Evolutionary conservation across 2,113 vertebrate genomes (phyloP).

Genomic region (Neodontobutis hainanensis): DNA sequence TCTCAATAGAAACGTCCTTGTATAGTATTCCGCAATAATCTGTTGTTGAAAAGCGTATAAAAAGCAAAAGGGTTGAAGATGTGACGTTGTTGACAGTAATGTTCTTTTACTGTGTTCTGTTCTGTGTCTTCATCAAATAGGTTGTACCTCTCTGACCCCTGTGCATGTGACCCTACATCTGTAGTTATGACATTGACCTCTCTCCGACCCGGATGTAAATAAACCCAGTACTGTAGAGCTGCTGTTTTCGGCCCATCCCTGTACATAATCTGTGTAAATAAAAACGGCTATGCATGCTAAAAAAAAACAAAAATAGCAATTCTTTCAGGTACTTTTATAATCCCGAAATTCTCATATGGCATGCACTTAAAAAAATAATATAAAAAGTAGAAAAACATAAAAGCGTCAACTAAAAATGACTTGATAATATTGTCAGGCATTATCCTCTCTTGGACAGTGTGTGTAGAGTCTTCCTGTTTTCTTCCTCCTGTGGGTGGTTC

Average conservation of each 20-base stretch:
- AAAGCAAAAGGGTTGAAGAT: constrained; percentile 57
- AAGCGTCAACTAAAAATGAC: constrained; percentile 67
- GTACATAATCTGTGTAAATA: constrained; percentile 88
- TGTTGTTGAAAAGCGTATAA: constrained; percentile 64
- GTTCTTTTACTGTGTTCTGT: constrained; percentile 63
- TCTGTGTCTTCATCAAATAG: constrained; percentile 58
- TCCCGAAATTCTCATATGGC: constrained; percentile 87
- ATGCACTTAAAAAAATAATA: constrained; percentile 85
- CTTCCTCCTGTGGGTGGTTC: constrained; percentile 77
- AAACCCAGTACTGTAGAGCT: constrained; percentile 85
- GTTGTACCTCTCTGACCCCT: constrained; percentile 59
- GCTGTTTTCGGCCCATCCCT: constrained; percentile 78
- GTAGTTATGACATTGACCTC: constrained; percentile 64
- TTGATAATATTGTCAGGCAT: constrained; percentile 76
- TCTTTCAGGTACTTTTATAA: constrained; percentile 99
- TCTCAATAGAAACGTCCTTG: constrained; percentile 52
- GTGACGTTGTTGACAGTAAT: constrained; percentile 56
- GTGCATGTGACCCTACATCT: constrained; percentile 73
- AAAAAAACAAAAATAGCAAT: constrained; percentile 83
- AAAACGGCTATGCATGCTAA: constrained; percentile 93
- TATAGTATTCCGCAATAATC: constrained; percentile 67
- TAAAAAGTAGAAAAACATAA: constrained; percentile 68
- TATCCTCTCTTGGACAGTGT: constrained; percentile 75
- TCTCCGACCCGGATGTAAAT: constrained; percentile 86
- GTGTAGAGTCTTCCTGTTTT: constrained; percentile 78